These are phyloP conservation scores for Campopleginae sp. DNA, from an alignment of 2,888 invertebrate genomes.

Conservation along the genomic window DNA sequence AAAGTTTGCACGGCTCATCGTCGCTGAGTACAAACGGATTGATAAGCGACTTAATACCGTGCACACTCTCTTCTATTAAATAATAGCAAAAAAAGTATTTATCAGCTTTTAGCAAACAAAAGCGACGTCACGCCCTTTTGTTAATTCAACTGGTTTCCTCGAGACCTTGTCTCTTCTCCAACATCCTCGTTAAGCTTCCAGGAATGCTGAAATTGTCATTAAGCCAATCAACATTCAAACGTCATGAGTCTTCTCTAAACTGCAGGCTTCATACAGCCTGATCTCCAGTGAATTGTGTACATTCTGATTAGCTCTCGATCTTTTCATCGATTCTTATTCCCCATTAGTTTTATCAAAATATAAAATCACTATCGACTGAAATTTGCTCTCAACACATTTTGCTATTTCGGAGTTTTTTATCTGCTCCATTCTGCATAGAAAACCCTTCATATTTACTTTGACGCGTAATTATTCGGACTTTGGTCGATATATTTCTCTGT, in stretches of 20 bases:
- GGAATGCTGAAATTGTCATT: neutral
- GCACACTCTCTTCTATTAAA: neutral
- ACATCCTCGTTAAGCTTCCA: neutral
- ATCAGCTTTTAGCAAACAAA: neutral
- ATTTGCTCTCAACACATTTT: neutral
- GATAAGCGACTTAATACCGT: slow-evolving; percentile 18
- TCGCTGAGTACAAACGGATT: neutral
- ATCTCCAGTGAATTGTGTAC: neutral
- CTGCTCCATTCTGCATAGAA: neutral
- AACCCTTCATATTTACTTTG: neutral
- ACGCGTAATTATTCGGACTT: neutral
- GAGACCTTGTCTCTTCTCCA: neutral
- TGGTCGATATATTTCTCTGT: neutral
- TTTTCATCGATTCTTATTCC: neutral
- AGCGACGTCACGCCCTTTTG: slow-evolving; percentile 14
- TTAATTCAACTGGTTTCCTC: neutral
- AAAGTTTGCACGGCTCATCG: slow-evolving; percentile 11
- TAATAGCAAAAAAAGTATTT: neutral
- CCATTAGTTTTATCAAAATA: neutral
- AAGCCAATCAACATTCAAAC: neutral
- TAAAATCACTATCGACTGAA: neutral
- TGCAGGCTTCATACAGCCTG: neutral
- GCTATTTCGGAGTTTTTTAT: neutral
- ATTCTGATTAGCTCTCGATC: neutral
- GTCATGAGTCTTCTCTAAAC: neutral